Evolutionary conservation across 2,113 vertebrate species (phyloP).

Genomic region (Oxyura jamaicensis): DNA sequence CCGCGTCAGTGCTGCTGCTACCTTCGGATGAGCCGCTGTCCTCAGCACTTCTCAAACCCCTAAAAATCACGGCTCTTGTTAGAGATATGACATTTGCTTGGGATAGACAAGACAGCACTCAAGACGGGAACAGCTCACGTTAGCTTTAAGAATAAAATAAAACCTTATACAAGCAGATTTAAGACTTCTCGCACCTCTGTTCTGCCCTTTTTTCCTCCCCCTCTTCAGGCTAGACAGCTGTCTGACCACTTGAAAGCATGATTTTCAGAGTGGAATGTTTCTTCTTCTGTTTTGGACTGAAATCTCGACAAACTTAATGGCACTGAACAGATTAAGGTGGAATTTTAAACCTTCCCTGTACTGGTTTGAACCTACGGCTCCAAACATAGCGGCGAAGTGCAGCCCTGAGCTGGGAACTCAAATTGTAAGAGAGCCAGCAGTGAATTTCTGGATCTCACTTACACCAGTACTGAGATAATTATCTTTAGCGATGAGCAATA

Average conservation of each 20-base stretch:
- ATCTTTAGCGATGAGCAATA: neutral
- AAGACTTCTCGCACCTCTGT: neutral
- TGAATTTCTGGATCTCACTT: neutral
- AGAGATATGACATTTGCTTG: neutral
- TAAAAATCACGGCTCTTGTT: neutral
- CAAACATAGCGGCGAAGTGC: neutral
- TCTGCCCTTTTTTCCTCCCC: neutral
- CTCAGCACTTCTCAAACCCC: neutral
- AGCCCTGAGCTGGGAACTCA: neutral
- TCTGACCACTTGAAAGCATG: neutral
- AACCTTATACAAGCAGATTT: neutral
- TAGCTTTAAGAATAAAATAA: neutral
- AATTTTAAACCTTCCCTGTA: neutral
- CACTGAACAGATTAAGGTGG: neutral
- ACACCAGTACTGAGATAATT: neutral
- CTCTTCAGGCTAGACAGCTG: neutral
- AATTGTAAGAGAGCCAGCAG: neutral
- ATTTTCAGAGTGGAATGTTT: neutral
- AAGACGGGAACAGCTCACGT: neutral
- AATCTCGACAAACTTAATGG: neutral
- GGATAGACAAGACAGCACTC: neutral
- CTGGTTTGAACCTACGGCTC: neutral
- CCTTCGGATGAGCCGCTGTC: neutral
- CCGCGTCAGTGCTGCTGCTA: rapidly evolving
- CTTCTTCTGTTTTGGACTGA: neutral